Evolutionary conservation across 2,888 invertebrate genomes (phyloP).

Genomic region (Tipula unca): DNA sequence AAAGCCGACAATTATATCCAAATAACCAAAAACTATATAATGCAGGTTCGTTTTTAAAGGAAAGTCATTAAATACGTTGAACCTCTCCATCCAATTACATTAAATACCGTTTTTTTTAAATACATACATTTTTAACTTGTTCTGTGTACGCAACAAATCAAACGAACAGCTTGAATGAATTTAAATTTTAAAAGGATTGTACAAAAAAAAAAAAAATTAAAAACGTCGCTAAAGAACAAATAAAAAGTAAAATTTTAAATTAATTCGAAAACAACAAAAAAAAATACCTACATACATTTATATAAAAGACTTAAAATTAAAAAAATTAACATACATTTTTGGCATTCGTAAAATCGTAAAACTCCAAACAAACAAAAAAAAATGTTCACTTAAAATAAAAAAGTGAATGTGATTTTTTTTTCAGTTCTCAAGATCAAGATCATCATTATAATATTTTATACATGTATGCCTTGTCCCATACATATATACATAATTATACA

Average conservation of each 20-base stretch:
- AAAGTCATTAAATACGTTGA: not conserved
- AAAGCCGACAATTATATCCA: too few relatives aligned
- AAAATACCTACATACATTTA: too few relatives aligned
- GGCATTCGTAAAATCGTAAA: not conserved
- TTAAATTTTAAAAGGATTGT: not conserved
- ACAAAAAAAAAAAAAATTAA: not conserved
- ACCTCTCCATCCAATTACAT: not conserved
- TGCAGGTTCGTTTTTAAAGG: too few relatives aligned
- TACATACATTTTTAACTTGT: not conserved
- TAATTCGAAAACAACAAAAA: not conserved
- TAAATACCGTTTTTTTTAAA: not conserved
- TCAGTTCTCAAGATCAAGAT: not conserved
- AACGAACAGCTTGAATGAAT: not conserved
- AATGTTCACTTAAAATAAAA: not conserved
- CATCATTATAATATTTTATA: not conserved
- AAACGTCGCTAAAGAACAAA: not conserved
- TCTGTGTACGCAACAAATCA: not conserved
- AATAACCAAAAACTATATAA: too few relatives aligned
- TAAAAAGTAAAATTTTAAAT: slow-evolving; percentile 8
- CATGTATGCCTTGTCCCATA: not conserved
- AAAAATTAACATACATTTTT: not conserved
- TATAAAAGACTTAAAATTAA: not conserved
- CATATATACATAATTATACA: not conserved
- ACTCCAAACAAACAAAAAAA: not conserved
- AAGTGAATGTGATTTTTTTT: not conserved